phyloP scores from a whole-genome alignment of 2,797 vertebrate genomes.

The Anolis apletophallus region DNA sequence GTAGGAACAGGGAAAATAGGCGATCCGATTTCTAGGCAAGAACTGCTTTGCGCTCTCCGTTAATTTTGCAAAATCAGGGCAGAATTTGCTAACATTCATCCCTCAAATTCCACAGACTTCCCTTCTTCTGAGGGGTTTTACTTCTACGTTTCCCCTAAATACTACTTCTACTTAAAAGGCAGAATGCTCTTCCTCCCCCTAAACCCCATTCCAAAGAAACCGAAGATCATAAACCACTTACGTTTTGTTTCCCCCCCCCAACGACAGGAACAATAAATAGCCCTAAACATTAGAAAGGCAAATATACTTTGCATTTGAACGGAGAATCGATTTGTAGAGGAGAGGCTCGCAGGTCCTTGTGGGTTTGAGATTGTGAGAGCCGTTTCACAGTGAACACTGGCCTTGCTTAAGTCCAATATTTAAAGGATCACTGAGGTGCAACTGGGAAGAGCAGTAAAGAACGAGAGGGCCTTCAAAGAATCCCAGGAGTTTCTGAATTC shows the following conservation, averaged over 20 bases:
- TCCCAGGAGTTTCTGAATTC: not conserved
- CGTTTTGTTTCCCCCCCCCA: not conserved
- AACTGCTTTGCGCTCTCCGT: not conserved
- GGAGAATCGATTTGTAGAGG: not conserved
- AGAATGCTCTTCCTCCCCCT: not conserved
- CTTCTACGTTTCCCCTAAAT: not conserved
- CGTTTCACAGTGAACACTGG: not conserved
- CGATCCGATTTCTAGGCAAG: not conserved
- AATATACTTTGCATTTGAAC: conserved; percentile 18
- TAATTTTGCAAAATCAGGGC: not conserved
- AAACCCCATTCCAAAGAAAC: not conserved
- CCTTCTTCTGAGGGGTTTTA: not conserved
- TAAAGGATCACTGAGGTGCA: no score
- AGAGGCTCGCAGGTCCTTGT: not conserved
- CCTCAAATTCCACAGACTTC: no score
- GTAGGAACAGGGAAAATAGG: not conserved
- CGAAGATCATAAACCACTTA: not conserved
- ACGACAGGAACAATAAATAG: conserved; percentile 9
- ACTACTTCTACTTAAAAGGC: not conserved
- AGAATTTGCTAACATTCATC: not conserved
- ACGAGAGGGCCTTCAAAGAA: not conserved
- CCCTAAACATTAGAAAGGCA: not conserved
- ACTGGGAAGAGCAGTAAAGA: no score
- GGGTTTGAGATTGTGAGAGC: not conserved
- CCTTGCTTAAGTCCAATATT: not conserved